Percentiles rank a stretch among this genome's conserved stretches.
phyloP scores from a whole-genome alignment of 2,113 vertebrate genomes.

The Chamaea fasciata region DNA sequence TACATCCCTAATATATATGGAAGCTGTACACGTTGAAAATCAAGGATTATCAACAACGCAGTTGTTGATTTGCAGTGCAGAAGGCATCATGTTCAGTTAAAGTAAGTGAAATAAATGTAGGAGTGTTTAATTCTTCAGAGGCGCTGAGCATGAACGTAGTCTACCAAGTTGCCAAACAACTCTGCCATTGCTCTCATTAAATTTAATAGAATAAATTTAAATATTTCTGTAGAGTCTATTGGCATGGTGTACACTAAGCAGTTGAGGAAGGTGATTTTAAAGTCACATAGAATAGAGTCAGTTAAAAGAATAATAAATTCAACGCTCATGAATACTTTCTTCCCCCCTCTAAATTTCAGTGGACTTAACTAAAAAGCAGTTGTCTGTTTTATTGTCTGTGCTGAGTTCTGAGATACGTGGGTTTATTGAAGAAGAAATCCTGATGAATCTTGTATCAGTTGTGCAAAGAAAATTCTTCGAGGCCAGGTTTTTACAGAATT shows the following conservation, averaged over 20 bases:
- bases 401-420: background rate
- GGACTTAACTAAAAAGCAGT: background rate
- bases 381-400: background rate
- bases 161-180: background rate
- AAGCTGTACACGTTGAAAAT: background rate
- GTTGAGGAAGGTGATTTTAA: slow-evolving; percentile 6
- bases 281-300: background rate
- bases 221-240: background rate
- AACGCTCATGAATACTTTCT: background rate
- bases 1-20: background rate
- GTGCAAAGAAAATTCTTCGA: background rate
- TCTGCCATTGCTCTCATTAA: background rate
- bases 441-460: background rate
- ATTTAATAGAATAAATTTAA: background rate
- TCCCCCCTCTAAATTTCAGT: background rate
- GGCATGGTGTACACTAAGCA: background rate
- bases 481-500: background rate
- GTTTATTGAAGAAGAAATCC: slow-evolving; percentile 18
- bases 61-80: background rate
- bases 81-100: background rate
- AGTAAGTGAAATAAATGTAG: background rate
- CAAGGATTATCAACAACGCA: background rate
- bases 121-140: background rate
- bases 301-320: background rate
- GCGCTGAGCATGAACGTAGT: background rate